Percentiles rank a stretch among this genome's conserved stretches.
Conservation (phyloP, 2,888 invertebrate genomes). For the Biston stratarius region DNA sequence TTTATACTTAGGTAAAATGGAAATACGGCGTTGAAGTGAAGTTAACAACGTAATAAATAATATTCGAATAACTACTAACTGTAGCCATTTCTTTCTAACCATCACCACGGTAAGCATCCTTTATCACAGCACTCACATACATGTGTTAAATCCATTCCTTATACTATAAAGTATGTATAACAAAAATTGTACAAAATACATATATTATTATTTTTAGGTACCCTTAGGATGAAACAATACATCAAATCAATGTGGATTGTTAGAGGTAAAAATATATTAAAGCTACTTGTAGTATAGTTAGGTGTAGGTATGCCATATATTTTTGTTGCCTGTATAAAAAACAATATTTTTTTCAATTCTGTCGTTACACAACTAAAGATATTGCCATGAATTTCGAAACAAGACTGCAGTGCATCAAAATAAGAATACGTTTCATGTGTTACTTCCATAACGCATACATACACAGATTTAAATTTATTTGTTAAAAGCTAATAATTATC, state of each 20-base stretch:
- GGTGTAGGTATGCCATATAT: not conserved
- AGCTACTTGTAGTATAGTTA: not conserved
- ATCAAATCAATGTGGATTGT: constrained; percentile 1
- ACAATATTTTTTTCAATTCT: not conserved
- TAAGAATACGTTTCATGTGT: not conserved
- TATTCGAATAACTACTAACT: not conserved
- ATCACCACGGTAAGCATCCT: constrained; percentile 62
- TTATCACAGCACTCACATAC: constrained; percentile 78
- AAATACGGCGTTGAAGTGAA: not conserved
- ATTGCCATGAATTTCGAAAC: not conserved
- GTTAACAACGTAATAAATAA: constrained; percentile 2
- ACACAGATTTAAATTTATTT: constrained; percentile 2
- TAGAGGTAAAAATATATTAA: constrained; percentile 6
- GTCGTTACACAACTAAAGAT: not conserved
- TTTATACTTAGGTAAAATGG: no score
- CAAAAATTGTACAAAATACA: constrained; percentile 50
- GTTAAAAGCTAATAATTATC: constrained; percentile 9
- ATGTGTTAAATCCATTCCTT: constrained; percentile 61
- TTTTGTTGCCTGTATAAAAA: not conserved
- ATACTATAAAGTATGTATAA: constrained; percentile 60
- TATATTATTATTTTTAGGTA: not conserved
- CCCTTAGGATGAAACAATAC: constrained; percentile 8
- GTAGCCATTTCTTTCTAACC: constrained; percentile 15
- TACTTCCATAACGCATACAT: not conserved
- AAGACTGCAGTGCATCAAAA: not conserved